Evolutionary conservation across 2,888 invertebrate species (phyloP), one percentile per base, ranked within the genome.

Genomic region (Agonopterix subpropinquella): DNA sequence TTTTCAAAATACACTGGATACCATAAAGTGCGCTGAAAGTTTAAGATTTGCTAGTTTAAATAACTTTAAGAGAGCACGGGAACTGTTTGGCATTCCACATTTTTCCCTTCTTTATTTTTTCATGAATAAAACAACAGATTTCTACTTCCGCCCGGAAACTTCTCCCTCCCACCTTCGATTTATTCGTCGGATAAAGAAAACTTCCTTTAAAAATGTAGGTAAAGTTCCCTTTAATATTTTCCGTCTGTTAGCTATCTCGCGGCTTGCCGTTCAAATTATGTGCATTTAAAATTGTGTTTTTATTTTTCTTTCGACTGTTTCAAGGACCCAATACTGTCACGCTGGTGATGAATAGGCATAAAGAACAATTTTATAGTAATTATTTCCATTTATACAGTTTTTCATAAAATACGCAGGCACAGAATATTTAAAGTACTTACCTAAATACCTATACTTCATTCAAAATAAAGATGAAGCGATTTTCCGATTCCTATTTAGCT

Each of bases 61-160:
- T 66, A 67, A 67, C 65, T 69, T 68, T 57, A 48, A 56, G 61
- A 70, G 56, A 54, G 59, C 58, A 54, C 61, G 63, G 58, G 61
- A 72, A 73, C 69, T 64, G 67, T 68, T 77, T 64, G 64, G 73
- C 65, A 65, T 73, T 67, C 72, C 73, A 71, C 74, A 75, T 77
- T 78, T 80, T 78, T 76, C 77, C 80, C 68, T 73, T 68, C 70
- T 80, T 80, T 76, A 72, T 82, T 83, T 84, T 81, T 84, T 83
- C 80, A 88, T 87, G 88, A 88, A 88, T 88, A 88, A 88, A 87
- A 87, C 86, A 88, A 85, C 85, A 84, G 86, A 82, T 83, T 74
- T 80, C 80, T 83, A 76, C 81, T 82, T 82, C 77, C 80, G 77
- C 61, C 72, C 78, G 65, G 71, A 74, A 80, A 81, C 66, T 82